These are phyloP conservation scores for Chrysemys picta DNA, from an alignment of 2,113 vertebrate species.

Conservation along the genomic window DNA sequence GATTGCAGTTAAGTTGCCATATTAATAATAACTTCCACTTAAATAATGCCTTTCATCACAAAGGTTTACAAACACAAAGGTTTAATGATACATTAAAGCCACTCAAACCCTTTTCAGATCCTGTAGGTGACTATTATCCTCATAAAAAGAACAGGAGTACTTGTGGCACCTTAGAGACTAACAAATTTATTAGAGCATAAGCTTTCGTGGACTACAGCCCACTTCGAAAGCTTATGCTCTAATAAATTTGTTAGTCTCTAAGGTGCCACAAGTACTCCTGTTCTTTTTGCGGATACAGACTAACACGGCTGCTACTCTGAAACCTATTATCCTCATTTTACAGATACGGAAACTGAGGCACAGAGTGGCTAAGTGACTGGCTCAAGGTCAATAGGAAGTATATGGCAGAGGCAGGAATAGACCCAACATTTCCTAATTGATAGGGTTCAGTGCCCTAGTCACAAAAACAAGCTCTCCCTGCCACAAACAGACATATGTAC, in stretches of 20 bases:
- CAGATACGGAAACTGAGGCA: not conserved
- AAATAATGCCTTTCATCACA: not conserved
- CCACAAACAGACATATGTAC: not conserved
- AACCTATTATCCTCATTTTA: not conserved
- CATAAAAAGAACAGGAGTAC: no score
- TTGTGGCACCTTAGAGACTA: no score
- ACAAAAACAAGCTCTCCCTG: rapidly evolving
- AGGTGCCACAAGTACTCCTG: no score
- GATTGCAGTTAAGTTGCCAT: not conserved
- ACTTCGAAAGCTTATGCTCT: no score
- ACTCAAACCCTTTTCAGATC: rapidly evolving
- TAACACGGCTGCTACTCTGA: no score
- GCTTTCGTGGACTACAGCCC: no score
- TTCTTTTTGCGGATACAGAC: no score
- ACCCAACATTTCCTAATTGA: not conserved
- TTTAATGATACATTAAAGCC: not conserved
- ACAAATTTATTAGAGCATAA: no score
- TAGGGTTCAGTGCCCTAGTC: not conserved
- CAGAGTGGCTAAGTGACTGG: not conserved
- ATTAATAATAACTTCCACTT: not conserved
- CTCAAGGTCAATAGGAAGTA: not conserved
- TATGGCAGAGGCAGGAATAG: not conserved
- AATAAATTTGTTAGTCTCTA: no score
- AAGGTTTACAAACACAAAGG: not conserved
- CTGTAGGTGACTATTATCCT: not conserved